Evolutionary conservation across 2,888 invertebrate genomes (phyloP), one percentile per base, ranked within the genome.

Genomic region (Oscheius sp.): DNA sequence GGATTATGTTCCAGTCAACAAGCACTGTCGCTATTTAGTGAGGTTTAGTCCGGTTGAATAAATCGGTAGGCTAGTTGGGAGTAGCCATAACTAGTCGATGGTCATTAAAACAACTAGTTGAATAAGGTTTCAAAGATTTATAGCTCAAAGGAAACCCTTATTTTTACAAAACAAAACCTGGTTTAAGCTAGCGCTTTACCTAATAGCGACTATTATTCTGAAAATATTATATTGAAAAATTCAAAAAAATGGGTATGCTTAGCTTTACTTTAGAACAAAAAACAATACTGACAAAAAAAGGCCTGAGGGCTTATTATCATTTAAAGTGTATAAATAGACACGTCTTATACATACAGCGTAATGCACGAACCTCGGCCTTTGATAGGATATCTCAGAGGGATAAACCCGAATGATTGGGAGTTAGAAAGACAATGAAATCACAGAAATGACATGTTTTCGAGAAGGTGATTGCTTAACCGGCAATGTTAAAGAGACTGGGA

Each of bases 401-500:
- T 44, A 22, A 26, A 62, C 62, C 62, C 62, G 62, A 62, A 44
- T 62, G 9, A 17, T 14, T 30, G 20, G 22, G 45, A 47, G 30
- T 62, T 49, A 50, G 49, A 62, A 62, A 49, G 32, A 62, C 62
- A 22, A n/a, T 14, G 47, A 20, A 14, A 49, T 50, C 47, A 62
- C 22, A 22, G 24, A 22, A 14, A 45, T 30, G 44, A 38, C 28
- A 32, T 45, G 0, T 62, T 1, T 8, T 22, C 17, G 30, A 22
- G 32, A 12, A 47, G 14, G 22, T 22, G 8, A 9, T 77, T n/a
- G n/a, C n/a, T n/a, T 70, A 80, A 64, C 81, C 81, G 61, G 74
- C 74, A 45, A 80, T 75, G 59, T 80, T 81, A 81, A 86, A 86
- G n/a, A 86, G 80, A 20, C 78, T 80, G 20, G 86, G 84, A 56